Base-by-base conservation (phyloP, 2,888 invertebrate genomes). In the Junonia oenone region DNA sequence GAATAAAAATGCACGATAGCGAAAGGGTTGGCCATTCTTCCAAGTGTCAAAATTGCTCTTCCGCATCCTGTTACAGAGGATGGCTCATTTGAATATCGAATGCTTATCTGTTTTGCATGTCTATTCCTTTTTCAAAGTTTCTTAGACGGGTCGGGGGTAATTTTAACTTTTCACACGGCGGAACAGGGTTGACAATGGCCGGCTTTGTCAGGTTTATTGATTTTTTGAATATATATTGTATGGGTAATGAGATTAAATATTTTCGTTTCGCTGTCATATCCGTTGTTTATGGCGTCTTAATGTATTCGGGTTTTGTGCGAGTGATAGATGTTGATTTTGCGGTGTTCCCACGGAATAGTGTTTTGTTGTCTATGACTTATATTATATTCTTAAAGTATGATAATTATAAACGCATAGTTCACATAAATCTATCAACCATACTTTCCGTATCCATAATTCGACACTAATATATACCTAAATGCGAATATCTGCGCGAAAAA, bases 41-140 rank as follows among this genome's bases (percentile, higher is more conserved):
- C 67, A 73, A 84, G 90, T 89, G 90, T 89, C 88, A 88, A 86
- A 89, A 88, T 86, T 85, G 80, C 79, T 87, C 88, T 88, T 88
- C 88, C 84, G 81, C 75, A 68, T 83, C 77, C 76, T 68, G 69
- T 69, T 69, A 73, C 65, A 78, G 74, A 72, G 38, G 38, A 40
- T 72, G 71, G 68, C 74, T 81, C 73, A 85, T 90, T 90, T 88
- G 84, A 88, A 89, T 89, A 85, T 83, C 79, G 81, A 81, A 76
- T 70, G 73, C 69, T 72, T 72, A 78, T 72, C 79, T 82, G 65
- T 74, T 88, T 88, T 89, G 85, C 87, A 89, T 89, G 78, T 82
- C 75, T 78, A 72, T 80, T 75, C 72, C 69, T 66, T 73, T 43
- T 43, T 72, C 67, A 64, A 63, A 68, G 63, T 61, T 48, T 62